A percentile compares a stretch with the other conserved stretches of the same genome.
Evolutionary conservation across 2,797 vertebrate genomes (phyloP).

Genomic region (Sphenodon punctatus): DNA sequence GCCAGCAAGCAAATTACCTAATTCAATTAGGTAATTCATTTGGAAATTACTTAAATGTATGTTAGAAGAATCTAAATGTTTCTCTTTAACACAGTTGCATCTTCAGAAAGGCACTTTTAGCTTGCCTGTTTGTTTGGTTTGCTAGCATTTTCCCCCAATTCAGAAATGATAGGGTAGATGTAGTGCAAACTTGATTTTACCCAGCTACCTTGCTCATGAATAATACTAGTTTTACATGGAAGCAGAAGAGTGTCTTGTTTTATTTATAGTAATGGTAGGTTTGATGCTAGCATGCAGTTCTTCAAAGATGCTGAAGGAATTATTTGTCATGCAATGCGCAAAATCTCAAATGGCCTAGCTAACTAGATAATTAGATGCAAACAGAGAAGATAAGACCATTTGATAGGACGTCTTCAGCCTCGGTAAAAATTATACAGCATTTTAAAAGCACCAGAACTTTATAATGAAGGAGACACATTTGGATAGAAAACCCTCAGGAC

Average conservation of each 20-base stretch:
- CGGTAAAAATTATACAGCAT: too few relatives aligned
- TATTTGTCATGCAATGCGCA: too few relatives aligned
- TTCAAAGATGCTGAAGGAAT: too few relatives aligned
- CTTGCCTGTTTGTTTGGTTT: neutral
- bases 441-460: too few relatives aligned
- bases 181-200: neutral
- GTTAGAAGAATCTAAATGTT: neutral
- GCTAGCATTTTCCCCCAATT: neutral
- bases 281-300: too few relatives aligned
- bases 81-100: neutral
- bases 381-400: too few relatives aligned
- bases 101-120: neutral
- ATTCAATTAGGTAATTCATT: slow-evolving; percentile 2
- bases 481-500: too few relatives aligned
- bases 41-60: neutral
- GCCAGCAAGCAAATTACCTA: slow-evolving; percentile 12
- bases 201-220: neutral
- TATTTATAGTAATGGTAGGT: too few relatives aligned
- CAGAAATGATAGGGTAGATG: neutral
- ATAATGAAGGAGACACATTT: too few relatives aligned
- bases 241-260: neutral
- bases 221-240: neutral
- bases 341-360: too few relatives aligned
- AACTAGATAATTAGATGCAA: too few relatives aligned
- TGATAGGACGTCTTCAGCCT: too few relatives aligned